A percentile compares a stretch with the other conserved stretches of the same genome.
Evolutionary conservation across 2,797 vertebrate species (phyloP).

Genomic region (Tiaroga cobitis): DNA sequence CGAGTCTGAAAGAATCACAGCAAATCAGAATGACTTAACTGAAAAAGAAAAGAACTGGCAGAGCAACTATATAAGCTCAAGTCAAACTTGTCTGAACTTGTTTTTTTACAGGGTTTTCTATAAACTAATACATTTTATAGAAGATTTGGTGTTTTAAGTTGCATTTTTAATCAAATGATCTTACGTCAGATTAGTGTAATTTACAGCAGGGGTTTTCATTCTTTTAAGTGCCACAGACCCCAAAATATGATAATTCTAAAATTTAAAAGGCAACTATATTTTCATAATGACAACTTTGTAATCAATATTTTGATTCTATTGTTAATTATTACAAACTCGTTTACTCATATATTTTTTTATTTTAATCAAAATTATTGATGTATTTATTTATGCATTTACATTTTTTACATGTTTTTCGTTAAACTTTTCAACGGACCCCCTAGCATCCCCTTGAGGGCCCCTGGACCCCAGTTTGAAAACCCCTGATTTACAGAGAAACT

Average conservation of each 20-base stretch:
- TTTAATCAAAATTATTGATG: background rate
- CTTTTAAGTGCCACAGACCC: background rate
- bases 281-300: background rate
- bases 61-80: background rate
- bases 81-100: background rate
- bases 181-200: background rate
- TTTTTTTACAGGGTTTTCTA: background rate
- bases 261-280: background rate
- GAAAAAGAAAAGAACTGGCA: background rate
- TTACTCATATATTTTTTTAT: background rate
- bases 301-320: background rate
- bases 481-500: background rate
- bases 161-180: background rate
- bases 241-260: background rate
- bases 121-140: background rate
- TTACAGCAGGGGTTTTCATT: background rate
- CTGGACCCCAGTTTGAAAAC: background rate
- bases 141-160: background rate
- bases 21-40: background rate
- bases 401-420: background rate
- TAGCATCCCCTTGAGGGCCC: background rate
- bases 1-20: slow-evolving; percentile 75
- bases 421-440: background rate
- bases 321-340: background rate
- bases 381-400: background rate